Conservation (phyloP, 2,888 invertebrate species). For the Athalia circularis region DNA sequence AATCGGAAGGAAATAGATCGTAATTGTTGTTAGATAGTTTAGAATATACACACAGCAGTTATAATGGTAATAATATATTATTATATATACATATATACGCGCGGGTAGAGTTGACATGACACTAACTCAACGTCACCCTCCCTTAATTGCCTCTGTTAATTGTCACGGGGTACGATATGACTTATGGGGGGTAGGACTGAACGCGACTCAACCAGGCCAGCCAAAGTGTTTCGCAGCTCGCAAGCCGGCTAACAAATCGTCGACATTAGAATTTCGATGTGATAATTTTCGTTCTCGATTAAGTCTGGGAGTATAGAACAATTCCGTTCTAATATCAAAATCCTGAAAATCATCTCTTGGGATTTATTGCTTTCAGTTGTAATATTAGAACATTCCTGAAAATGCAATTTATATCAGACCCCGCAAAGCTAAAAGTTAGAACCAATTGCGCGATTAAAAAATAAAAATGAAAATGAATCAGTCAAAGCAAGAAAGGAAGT, state of each 20-base stretch:
- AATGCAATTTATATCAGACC: no score
- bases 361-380: not conserved
- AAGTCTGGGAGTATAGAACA: not conserved
- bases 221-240: conserved; percentile 20
- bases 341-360: not conserved
- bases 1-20: not conserved
- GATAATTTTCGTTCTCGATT: conserved; percentile 30
- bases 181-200: conserved; percentile 4
- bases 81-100: not conserved
- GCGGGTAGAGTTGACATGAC: conserved; percentile 22
- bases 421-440: no score
- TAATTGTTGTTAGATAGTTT: not conserved
- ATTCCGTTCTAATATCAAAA: not conserved
- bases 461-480: no score
- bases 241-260: conserved; percentile 19
- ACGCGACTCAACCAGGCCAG: conserved; percentile 19
- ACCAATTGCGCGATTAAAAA: no score
- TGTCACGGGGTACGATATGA: conserved; percentile 36
- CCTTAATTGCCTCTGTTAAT: conserved; percentile 40
- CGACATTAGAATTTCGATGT: conserved; percentile 13
- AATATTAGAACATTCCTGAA: no score
- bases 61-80: conserved; percentile 13
- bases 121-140: conserved; percentile 39
- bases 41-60: conserved; percentile 10
- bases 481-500: no score